These are phyloP conservation scores for Streblospio benedicti DNA, from an alignment of 1,140 invertebrate species.

Conservation along the genomic window DNA sequence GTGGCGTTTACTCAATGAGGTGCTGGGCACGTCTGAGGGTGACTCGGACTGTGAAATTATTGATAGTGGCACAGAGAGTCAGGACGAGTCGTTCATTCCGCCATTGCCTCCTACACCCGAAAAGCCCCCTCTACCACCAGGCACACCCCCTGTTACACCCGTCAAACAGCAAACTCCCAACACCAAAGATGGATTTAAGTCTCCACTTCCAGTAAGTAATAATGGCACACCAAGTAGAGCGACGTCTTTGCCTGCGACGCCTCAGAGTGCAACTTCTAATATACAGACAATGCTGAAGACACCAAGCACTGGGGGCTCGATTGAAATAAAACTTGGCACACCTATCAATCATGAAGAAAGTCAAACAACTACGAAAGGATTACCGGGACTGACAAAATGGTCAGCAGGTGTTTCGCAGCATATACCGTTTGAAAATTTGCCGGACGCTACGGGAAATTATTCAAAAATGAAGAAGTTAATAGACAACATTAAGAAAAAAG, in stretches of 20 bases:
- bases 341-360: not conserved
- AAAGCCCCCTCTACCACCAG: not conserved
- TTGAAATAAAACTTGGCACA: not conserved
- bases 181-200: not conserved
- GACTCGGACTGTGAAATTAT: not conserved
- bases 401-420: not conserved
- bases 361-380: not conserved
- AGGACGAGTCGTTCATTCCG: not conserved
- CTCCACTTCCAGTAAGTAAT: not conserved
- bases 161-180: not conserved
- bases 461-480: not conserved
- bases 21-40: too few relatives aligned
- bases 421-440: slow-evolving; percentile 2
- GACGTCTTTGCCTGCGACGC: not conserved
- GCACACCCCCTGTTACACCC: not conserved
- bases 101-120: not conserved
- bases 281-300: not conserved
- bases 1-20: too few relatives aligned
- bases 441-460: not conserved
- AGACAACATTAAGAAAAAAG: slow-evolving; percentile 2
- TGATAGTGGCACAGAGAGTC: not conserved
- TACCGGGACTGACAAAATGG: not conserved
- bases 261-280: not conserved
- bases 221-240: not conserved
- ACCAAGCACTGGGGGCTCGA: not conserved